Percentiles rank a stretch among this genome's conserved stretches.
Evolutionary conservation across 1,140 invertebrate species (phyloP).

Genomic region (Drosophila mojavensis): DNA sequence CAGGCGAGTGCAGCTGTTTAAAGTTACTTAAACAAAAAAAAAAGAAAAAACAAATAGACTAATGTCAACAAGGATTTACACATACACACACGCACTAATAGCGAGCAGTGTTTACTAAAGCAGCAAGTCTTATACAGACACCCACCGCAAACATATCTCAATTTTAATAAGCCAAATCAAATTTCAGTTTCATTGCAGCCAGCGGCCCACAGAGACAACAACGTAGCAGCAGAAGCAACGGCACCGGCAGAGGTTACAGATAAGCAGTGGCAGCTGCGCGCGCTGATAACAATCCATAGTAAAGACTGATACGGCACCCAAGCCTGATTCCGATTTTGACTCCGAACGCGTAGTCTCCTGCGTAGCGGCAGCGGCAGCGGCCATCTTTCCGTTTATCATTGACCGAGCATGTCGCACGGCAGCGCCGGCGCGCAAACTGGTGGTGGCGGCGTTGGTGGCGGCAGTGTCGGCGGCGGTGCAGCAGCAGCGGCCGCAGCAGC

Average conservation of each 20-base stretch:
- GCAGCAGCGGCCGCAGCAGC: constrained; percentile 48
- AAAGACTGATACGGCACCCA: constrained; percentile 27
- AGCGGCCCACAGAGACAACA: constrained; percentile 43
- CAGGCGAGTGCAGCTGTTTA: constrained; percentile 52
- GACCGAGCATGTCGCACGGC: constrained; percentile 75
- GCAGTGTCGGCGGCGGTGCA: constrained; percentile 55
- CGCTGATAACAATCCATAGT: constrained; percentile 18
- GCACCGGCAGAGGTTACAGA: constrained; percentile 30
- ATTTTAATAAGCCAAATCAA: constrained; percentile 71
- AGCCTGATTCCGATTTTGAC: constrained; percentile 5
- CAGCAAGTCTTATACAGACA: neutral
- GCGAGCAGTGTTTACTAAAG: constrained; percentile 17
- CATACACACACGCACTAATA: neutral
- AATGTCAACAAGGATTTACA: constrained; percentile 16
- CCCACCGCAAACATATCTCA: constrained; percentile 45
- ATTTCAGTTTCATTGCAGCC: constrained; percentile 64
- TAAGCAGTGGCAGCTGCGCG: constrained; percentile 36
- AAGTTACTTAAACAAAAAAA: constrained; percentile 35
- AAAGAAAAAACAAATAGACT: constrained; percentile 1
- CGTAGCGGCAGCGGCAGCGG: constrained; percentile 32
- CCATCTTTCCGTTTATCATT: constrained; percentile 35
- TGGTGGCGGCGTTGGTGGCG: constrained; percentile 59
- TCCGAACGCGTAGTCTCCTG: constrained; percentile 15
- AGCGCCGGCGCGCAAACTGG: constrained; percentile 65
- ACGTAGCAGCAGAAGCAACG: constrained; percentile 28